Evolutionary conservation across 2,888 invertebrate genomes (phyloP).

Genomic region (Philhelius pedissequus): DNA sequence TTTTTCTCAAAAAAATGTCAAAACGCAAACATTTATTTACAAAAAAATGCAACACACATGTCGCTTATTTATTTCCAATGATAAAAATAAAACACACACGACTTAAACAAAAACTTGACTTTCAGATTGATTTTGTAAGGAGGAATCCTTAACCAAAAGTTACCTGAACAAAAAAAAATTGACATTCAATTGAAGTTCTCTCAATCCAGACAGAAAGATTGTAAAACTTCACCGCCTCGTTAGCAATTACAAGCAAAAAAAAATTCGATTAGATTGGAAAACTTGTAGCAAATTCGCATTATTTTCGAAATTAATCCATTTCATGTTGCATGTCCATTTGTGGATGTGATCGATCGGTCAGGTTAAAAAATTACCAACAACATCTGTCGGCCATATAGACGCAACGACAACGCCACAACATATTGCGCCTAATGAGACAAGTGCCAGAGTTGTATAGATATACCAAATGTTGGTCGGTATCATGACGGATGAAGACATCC

Average conservation of each 20-base stretch:
- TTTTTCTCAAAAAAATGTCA: too few relatives aligned
- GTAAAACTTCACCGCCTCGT: constrained; percentile 33
- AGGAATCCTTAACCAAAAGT: too few relatives aligned
- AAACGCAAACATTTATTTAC: too few relatives aligned
- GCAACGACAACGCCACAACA: constrained; percentile 21
- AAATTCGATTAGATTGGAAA: background rate
- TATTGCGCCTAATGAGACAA: constrained; percentile 63
- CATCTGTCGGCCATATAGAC: constrained; percentile 56
- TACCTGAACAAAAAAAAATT: background rate
- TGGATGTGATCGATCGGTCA: constrained; percentile 9
- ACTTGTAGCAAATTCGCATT: constrained; percentile 4
- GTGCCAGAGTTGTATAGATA: constrained; percentile 19
- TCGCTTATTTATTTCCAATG: too few relatives aligned
- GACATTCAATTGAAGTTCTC: background rate
- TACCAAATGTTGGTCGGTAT: constrained; percentile 13
- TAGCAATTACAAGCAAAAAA: constrained; percentile 52
- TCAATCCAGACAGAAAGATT: background rate
- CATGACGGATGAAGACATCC: constrained; percentile 47
- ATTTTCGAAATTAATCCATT: constrained; percentile 62
- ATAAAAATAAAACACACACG: too few relatives aligned
- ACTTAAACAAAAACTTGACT: background rate
- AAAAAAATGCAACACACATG: too few relatives aligned
- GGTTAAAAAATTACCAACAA: constrained; percentile 21
- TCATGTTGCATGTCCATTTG: constrained; percentile 53
- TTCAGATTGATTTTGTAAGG: too few relatives aligned